Conservation (phyloP, 2,888 invertebrate genomes). For the Allygus modestus region DNA sequence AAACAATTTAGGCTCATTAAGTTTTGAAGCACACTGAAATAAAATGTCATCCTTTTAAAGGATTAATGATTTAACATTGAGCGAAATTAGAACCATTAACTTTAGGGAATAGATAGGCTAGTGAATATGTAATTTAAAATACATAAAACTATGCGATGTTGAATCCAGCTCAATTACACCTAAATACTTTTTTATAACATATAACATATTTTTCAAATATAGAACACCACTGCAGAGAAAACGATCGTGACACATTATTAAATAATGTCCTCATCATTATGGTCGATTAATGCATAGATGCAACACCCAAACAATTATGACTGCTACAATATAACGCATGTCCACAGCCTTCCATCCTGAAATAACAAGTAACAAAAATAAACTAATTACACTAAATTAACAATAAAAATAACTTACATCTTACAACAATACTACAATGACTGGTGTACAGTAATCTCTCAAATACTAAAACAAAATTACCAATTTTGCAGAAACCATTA, state of each 20-base stretch:
- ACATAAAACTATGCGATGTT: too few species aligned
- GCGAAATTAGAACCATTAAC: too few species aligned
- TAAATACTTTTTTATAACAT: too few species aligned
- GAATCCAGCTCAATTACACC: too few species aligned
- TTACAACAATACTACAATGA: conserved; percentile 27
- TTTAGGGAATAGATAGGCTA: too few species aligned
- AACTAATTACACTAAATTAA: conserved; percentile 32
- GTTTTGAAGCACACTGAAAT: background rate
- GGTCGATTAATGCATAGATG: background rate
- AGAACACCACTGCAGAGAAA: background rate
- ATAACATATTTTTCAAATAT: too few species aligned
- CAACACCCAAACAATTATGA: background rate
- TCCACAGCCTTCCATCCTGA: conserved; percentile 14
- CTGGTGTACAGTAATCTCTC: background rate
- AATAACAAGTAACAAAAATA: conserved; percentile 18
- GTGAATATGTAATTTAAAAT: too few species aligned
- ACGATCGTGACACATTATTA: too few species aligned
- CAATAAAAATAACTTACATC: conserved; percentile 34
- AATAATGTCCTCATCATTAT: background rate
- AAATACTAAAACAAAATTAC: background rate
- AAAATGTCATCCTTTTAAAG: too few species aligned
- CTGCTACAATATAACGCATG: too few species aligned
- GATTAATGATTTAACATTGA: too few species aligned
- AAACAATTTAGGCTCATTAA: background rate
- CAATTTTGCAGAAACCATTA: background rate